Conservation (phyloP, 2,888 invertebrate genomes). For the Chelonus formosanus region DNA sequence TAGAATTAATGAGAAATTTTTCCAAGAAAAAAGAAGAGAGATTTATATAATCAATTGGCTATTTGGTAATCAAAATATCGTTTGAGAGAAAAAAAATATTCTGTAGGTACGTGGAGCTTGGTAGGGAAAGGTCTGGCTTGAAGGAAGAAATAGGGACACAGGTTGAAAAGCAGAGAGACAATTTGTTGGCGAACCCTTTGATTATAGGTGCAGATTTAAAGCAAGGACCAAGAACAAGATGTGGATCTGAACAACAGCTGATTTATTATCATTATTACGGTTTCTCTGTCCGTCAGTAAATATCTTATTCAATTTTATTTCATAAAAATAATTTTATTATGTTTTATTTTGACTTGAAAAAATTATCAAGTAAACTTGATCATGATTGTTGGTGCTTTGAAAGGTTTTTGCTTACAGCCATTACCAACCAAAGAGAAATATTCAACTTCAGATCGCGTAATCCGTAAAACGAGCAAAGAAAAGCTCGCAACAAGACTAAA, state of each 20-base stretch:
- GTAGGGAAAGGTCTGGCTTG: constrained; percentile 2
- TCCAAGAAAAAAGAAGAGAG: constrained; percentile 10
- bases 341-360: no score
- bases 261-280: no score
- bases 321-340: no score
- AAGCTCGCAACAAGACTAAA: constrained; percentile 37
- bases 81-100: constrained; percentile 30
- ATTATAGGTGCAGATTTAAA: constrained; percentile 30
- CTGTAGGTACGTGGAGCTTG: constrained; percentile 16
- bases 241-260: constrained; percentile 21
- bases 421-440: neutral
- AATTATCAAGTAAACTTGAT: no score
- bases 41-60: constrained; percentile 14
- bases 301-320: no score
- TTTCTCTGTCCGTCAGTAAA: no score
- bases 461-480: constrained; percentile 7
- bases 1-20: constrained; percentile 8
- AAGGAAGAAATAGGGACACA: constrained; percentile 1
- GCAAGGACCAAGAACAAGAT: constrained; percentile 23
- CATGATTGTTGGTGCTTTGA: no score
- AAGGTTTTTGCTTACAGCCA: no score
- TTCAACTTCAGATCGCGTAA: neutral
- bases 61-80: constrained; percentile 28
- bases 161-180: constrained; percentile 24
- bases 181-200: constrained; percentile 33